Base-by-base conservation (phyloP, 2,797 vertebrate genomes). In the Chromobotia macracanthus region DNA sequence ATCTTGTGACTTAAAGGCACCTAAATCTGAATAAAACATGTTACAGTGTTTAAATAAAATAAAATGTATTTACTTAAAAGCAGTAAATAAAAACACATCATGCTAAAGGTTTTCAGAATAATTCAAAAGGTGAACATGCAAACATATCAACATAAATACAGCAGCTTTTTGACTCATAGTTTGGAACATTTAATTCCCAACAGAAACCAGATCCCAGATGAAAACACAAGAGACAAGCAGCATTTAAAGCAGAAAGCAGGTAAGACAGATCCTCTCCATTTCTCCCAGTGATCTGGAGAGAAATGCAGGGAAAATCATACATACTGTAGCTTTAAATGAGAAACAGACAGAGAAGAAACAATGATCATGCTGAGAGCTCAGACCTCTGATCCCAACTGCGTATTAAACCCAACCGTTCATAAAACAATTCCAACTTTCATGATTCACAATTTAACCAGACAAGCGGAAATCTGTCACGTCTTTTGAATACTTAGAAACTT, bases 241-340 rank as follows among this genome's bases (percentile, higher is more conserved):
- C 23, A 73, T 73, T 61, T 48, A 74, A 64, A 50, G 44, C 44
- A 28, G 25, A 31, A 31, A 61, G 41, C 41, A 48, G 21, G 16
- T 9, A 16, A 16, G 25, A 64, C 58, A 74, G 11, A 38, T 12
- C 10, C 41, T n/a, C 3, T n/a, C 50, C 5, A 5, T n/a, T n/a
- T n/a, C n/a, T n/a, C n/a, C n/a, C n/a, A n/a, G n/a, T n/a, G n/a
- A n/a, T n/a, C n/a, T n/a, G n/a, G 16, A 46, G 70, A 18, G 38
- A 60, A 25, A 60, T 12, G 53, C 38, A 63, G 18, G 6, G 12
- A 23, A 51, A 74, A 51, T 51, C 23, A 23, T 18, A 38, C 2
- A 23, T 16, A 6, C 11, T 25, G 38, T 28, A 13, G 55, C 55
- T 74, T 64, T 64, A 74, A 74, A 64, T 63, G 18, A 25, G 12